Base-by-base conservation (phyloP, 2,888 invertebrate species). In the Myopa testacea region DNA sequence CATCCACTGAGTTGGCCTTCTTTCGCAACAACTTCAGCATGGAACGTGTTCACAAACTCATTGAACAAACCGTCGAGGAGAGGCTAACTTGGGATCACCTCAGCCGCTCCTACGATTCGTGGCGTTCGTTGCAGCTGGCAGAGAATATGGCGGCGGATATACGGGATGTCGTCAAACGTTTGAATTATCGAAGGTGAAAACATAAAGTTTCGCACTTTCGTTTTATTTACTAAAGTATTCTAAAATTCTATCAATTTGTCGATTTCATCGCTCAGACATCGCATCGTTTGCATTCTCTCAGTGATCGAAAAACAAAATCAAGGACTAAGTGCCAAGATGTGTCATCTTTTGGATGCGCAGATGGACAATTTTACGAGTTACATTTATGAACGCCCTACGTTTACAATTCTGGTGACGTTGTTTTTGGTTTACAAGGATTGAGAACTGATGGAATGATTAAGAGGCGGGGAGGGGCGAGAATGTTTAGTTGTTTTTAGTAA, bases 271-370 rank as follows among this genome's bases (percentile, higher is more conserved):
- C 65, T 14, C 77, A 89, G 89, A 5, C 88, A 89, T 84, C 86
- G 89, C 78, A 88, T 89, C 65, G 85, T 89, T n/a, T 88, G 88
- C 62, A 83, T 89, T 62, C 79, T 89, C 69, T 86, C 89, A 8
- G 82, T 89, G 60, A 85, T 89, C 62, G 89, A 89, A 81, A 89
- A 89, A 80, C 87, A 87, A 78, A 87, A 89, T 77, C 89, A 87
- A 80, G 88, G 88, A 60, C 82, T 88, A 77, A 84, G 84, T 72
- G 86, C 86, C 78, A 84, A 88, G 77, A 88, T 89, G 89, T 84
- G 83, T 55, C 87, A 88, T 82, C 77, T 88, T 72, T 85, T 89
- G 86, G 89, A 89, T 79, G 84, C 88, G 63, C 86, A 84, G 81
- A 82, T 84, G 68, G 89, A 89, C 80, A 89, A 89, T 81, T 89